Evolutionary conservation across 2,888 invertebrate genomes (phyloP), one percentile per base, ranked within the genome.

Genomic region (Cephus nigrinus): DNA sequence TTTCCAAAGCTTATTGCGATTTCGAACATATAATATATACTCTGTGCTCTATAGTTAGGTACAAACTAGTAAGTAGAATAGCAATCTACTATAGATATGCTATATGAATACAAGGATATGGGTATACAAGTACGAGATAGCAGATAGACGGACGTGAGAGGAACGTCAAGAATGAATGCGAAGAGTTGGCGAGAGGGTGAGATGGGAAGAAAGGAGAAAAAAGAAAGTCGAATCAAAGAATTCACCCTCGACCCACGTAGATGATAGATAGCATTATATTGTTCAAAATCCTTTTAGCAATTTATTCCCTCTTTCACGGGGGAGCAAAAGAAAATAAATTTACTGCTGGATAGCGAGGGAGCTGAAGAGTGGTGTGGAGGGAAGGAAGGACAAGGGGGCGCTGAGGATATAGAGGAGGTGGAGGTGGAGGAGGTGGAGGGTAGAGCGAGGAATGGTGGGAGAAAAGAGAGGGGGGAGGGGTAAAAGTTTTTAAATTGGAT

Each of bases 401-500:
- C 33, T 32, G 69, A 34, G 68, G 55, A 69, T n/a, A 74, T 9
- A 9, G 23, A 23, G 55, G 55, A 55, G 15, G 12, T 5, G 35
- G 35, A 35, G 40, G 12, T 1, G 36, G 71, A 74, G 69, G 76
- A 78, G 79, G 78, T 78, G 76, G 78, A 73, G 77, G 76, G 74
- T 32, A 71, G 69, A 68, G 75, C 33, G 77, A 34, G 77, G 76
- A 78, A 75, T 40, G 75, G 80, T 68, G 75, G 73, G 79, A 75
- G 75, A 36, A 68, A 34, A 78, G 76, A 75, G 77, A 80, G 80
- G 83, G 84, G 89, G 77, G 80, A 80, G 83, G 84, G 84, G 89
- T 86, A 88, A 89, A 91, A 90, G 88, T 90, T 91, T 88, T 89
- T 86, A 90, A 90, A 91, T 90, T 91, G 88, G 88, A 90, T 91